A percentile compares a stretch with the other conserved stretches of the same genome.
Evolutionary conservation across 2,888 invertebrate genomes (phyloP).

Genomic region (Tridacna gigas): DNA sequence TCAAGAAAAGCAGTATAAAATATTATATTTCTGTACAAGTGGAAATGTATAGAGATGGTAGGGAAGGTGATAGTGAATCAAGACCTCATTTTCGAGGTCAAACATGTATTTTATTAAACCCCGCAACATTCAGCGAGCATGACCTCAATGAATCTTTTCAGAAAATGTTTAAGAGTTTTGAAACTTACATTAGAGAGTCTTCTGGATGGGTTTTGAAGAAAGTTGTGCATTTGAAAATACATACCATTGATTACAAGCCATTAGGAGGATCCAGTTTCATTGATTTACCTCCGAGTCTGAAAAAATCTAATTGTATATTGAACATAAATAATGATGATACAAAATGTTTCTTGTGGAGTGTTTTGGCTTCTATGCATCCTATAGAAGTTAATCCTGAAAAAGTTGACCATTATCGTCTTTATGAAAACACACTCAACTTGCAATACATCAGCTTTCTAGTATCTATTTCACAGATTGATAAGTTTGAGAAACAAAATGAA

Average conservation of each 20-base stretch:
- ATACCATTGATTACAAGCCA: conserved; percentile 34
- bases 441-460: conserved; percentile 12
- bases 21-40: conserved; percentile 48
- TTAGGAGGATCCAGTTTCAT: conserved; percentile 20
- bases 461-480: conserved; percentile 5
- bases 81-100: conserved; percentile 52
- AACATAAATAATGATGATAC: conserved; percentile 31
- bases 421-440: conserved; percentile 13
- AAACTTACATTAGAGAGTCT: conserved; percentile 48
- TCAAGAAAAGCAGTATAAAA: conserved; percentile 31
- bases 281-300: conserved; percentile 7
- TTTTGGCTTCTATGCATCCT: conserved; percentile 25
- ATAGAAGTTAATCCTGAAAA: background rate
- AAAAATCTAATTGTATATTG: background rate
- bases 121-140: conserved; percentile 24
- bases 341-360: conserved; percentile 28
- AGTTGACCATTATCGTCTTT: background rate
- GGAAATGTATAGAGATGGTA: conserved; percentile 39
- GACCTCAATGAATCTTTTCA: conserved; percentile 46
- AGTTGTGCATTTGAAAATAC: conserved; percentile 38
- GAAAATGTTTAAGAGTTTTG: conserved; percentile 44
- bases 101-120: conserved; percentile 32
- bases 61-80: conserved; percentile 4
- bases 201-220: conserved; percentile 45
- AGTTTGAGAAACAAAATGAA: conserved; percentile 32